phyloP scores from a whole-genome alignment of 2,888 invertebrate species.

The Cosmia pyralina region DNA sequence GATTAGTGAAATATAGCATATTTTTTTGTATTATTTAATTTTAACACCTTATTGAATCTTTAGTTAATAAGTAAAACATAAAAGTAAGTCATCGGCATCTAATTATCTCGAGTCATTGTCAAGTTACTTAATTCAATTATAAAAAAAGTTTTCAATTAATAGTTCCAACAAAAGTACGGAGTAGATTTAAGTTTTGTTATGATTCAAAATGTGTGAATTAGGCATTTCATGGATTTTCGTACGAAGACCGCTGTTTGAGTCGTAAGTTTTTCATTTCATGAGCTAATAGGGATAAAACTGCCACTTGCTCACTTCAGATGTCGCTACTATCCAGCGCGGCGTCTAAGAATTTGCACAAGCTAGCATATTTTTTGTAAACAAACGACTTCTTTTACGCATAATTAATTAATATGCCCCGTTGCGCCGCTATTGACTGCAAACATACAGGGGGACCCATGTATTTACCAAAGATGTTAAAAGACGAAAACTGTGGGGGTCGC shows the following conservation, averaged over 20 bases:
- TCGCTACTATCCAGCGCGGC: neutral
- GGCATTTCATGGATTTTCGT: slow-evolving; percentile 5
- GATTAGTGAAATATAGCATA: neutral
- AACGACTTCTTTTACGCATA: neutral
- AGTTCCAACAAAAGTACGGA: neutral
- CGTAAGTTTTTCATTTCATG: slow-evolving; percentile 29
- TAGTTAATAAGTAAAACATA: neutral
- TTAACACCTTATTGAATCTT: neutral
- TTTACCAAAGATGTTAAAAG: no score
- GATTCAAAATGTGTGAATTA: slow-evolving; percentile 20
- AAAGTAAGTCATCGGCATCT: neutral
- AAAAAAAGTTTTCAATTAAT: neutral
- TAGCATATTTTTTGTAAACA: neutral
- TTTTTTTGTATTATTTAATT: slow-evolving; percentile 1
- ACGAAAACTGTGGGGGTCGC: neutral
- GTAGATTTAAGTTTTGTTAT: neutral
- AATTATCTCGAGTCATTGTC: neutral
- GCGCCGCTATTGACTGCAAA: neutral
- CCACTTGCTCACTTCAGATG: neutral
- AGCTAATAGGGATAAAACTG: neutral
- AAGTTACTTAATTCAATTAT: neutral
- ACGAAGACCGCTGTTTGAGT: neutral
- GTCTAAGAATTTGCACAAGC: neutral
- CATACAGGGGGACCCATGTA: neutral
- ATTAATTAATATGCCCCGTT: neutral